Evolutionary conservation across 92 coral and sea anemone species (phyloP), one percentile per base, ranked within the genome.

Genomic region (Isaurus tuberculatus): DNA sequence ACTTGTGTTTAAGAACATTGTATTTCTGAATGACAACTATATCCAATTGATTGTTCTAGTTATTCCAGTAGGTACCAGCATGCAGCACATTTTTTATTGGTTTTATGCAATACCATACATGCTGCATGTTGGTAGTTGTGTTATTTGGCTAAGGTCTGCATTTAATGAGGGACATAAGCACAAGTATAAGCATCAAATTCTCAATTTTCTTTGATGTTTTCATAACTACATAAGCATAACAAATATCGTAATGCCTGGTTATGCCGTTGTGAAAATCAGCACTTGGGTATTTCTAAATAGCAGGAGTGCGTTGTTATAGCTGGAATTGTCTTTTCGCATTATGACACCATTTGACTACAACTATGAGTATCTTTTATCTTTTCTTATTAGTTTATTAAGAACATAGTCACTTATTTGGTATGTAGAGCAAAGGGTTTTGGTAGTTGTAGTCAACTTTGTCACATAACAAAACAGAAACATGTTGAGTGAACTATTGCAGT

Each of bases 341-440:
- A 37, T 37, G 5, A 37, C 68, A 63, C 15, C 68, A 63, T 63
- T 63, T 25, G 33, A 6, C 68, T 63, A 63, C 68, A 63, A n/a
- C 68, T 26, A 27, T 16, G 16, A 27, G 68, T 31, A 63, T 25
- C 36, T 63, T 63, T 63, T 63, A 25, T 4, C 68, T 63, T 63
- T 63, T 27, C 33, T 63, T 25, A 63, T 25, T 63, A 63, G 68
- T 28, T 63, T 63, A 63, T 63, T 63, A 3, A 31, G 68, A 63
- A 63, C 27, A 63, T 31, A 63, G 68, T 57, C 65, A 57, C 68
- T 27, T 27, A 63, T 63, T 63, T 63, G 33, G 15, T 14, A n/a
- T n/a, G n/a, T n/a, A 6, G 68, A 5, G 25, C 25, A 53, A 53
- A 53, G 61, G 61, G 3, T 53, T 53, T 53, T 53, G 61, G 19